Percentiles rank a stretch among this genome's conserved stretches.
Conservation (phyloP, 2,888 invertebrate genomes). For the Heliconius hortense region DNA sequence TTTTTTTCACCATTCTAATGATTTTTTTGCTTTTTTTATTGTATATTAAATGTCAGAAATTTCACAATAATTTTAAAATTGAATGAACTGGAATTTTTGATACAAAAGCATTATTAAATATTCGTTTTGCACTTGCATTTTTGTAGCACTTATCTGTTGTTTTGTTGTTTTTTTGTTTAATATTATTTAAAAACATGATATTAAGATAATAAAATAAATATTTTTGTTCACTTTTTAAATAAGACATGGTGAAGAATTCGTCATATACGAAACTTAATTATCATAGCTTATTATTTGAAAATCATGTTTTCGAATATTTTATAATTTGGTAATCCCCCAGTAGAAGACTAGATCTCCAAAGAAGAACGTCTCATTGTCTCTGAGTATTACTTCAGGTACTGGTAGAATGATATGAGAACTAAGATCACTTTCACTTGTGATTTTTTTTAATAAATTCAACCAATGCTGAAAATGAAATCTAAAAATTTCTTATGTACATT, state of each 20-base stretch:
- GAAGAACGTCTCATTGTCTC: conserved; percentile 35
- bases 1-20: conserved; percentile 55
- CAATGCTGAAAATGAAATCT: neutral
- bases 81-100: conserved; percentile 33
- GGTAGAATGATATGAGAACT: conserved; percentile 80
- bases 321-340: conserved; percentile 17
- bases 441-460: neutral
- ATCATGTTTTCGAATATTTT: conserved; percentile 46
- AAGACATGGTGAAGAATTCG: no score
- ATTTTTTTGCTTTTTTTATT: conserved; percentile 51
- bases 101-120: conserved; percentile 33
- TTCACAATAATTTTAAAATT: conserved; percentile 2
- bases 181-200: conserved; percentile 13
- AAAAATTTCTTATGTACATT: neutral
- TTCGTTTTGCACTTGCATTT: conserved; percentile 57
- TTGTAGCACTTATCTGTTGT: conserved; percentile 63
- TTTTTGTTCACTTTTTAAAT: no score
- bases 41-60: conserved; percentile 32
- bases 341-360: conserved; percentile 33
- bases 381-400: conserved; percentile 99
- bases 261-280: neutral
- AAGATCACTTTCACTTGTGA: conserved; percentile 46
- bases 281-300: neutral
- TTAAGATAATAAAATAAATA: neutral
- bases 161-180: conserved; percentile 41